Percentiles rank a stretch among this genome's conserved stretches.
These are phyloP conservation scores for Hydrotaea cyrtoneurina DNA, from an alignment of 2,888 invertebrate genomes.

Conservation along the genomic window DNA sequence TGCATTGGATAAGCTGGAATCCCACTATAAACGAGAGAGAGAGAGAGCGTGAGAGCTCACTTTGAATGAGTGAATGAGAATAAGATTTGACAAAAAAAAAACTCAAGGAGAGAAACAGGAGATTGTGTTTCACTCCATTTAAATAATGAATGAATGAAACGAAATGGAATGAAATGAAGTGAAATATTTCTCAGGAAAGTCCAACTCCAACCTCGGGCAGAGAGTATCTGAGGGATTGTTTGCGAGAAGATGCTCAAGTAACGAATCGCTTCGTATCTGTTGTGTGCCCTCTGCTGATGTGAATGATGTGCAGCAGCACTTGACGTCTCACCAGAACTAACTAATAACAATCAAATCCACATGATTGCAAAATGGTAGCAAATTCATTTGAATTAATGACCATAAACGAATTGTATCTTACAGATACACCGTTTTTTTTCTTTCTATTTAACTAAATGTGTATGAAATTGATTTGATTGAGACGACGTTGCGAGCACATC, in stretches of 20 bases:
- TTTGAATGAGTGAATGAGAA: not conserved
- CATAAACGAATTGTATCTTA: too few relatives aligned
- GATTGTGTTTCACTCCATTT: not conserved
- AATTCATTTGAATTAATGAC: not conserved
- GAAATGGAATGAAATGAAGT: not conserved
- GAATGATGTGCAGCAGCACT: too few relatives aligned
- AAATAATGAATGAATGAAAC: conserved; percentile 12
- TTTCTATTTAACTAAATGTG: too few relatives aligned
- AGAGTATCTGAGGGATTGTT: not conserved
- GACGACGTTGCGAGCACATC: too few relatives aligned
- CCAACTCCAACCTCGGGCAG: not conserved
- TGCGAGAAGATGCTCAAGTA: not conserved
- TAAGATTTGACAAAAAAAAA: not conserved
- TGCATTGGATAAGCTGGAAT: conserved; percentile 53
- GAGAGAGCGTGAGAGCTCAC: conserved; percentile 25
- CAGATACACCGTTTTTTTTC: too few relatives aligned
- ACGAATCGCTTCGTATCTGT: too few relatives aligned
- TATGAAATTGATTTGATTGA: too few relatives aligned
- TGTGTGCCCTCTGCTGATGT: too few relatives aligned
- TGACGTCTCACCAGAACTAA: too few relatives aligned
- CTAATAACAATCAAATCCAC: not conserved
- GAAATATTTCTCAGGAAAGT: too few relatives aligned
- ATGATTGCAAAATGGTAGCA: not conserved
- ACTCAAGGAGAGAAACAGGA: not conserved
- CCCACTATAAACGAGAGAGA: not conserved